phyloP scores from a whole-genome alignment of 2,113 vertebrate species.

The Indri indri region DNA sequence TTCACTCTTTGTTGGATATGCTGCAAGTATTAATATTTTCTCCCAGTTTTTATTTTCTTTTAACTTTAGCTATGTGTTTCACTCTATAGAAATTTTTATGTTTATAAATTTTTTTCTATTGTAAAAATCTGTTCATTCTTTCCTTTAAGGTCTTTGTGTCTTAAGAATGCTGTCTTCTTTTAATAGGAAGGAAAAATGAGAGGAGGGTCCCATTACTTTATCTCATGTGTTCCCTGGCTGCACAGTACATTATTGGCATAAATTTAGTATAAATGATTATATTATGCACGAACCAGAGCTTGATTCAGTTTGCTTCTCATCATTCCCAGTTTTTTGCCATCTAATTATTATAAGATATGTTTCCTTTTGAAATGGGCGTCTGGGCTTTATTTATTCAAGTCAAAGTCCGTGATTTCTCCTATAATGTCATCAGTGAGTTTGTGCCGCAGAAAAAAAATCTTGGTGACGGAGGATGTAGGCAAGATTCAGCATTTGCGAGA shows the following conservation, averaged over 20 bases:
- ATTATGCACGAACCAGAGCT: constrained; percentile 49
- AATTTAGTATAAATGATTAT: constrained; percentile 62
- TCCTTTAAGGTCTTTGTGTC: constrained; percentile 33
- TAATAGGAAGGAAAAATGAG: constrained; percentile 6
- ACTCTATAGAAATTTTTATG: not conserved
- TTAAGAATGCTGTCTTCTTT: constrained; percentile 53
- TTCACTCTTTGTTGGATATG: not conserved
- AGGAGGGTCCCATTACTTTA: constrained; percentile 15
- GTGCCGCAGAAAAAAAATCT: not conserved
- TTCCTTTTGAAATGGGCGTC: constrained; percentile 59
- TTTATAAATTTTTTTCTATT: not conserved
- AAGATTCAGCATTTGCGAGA: not conserved
- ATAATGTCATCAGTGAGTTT: not conserved
- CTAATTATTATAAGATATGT: constrained; percentile 61
- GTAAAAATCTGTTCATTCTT: constrained; percentile 48
- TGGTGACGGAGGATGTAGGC: not conserved
- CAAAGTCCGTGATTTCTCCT: not conserved
- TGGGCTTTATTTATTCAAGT: constrained; percentile 38
- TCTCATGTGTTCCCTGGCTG: constrained; percentile 23
- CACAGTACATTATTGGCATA: not conserved
- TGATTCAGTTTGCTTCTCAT: constrained; percentile 58
- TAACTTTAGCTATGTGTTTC: not conserved
- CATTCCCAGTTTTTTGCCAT: constrained; percentile 59
- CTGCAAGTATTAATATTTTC: not conserved
- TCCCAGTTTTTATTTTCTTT: not conserved